Evolutionary conservation across 2,888 invertebrate species (phyloP), one percentile per base, ranked within the genome.

Genomic region (Lapara coniferarum): DNA sequence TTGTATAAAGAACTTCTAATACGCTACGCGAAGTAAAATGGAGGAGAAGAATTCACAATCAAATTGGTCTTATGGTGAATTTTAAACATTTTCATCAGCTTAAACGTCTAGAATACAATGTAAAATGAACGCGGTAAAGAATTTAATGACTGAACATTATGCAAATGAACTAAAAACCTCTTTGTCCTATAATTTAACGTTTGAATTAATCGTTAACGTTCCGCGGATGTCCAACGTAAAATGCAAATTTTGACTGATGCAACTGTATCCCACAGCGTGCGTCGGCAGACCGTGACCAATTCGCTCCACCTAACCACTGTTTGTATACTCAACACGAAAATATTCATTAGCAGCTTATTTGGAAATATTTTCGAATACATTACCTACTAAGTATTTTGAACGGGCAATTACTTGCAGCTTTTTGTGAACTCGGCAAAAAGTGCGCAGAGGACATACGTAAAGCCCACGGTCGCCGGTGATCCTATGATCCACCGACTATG

Each of bases 161-260:
- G 74, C 72, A 66, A 72, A 76, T 77, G 78, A 77, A 74, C 72
- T 72, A 76, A 76, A 74, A 73, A 75, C 75, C 72, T 55, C 55
- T 74, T 75, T 70, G 80, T 83, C 79, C 77, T 84, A 78, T 83
- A 80, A 82, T 85, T 86, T 86, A 85, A 83, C 87, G 85, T 87
- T 87, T 85, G 81, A 89, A 89, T 89, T 89, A 90, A 90, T 89
- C 83, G 85, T 84, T 78, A 78, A 71, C 69, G 75, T 74, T 67
- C 71, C 82, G 84, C 83, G 85, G 84, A 84, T 82, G 85, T 81
- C 81, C 85, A 85, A 85, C 83, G 85, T 86, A 86, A 88, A 91
- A 92, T 93, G 92, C 92, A 91, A 93, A 93, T 93, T 86, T 84
- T 70, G 73, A 80, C 78, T 89, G 77, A 77, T 82, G 89, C 90